Percentiles rank a stretch among this genome's conserved stretches.
These are phyloP conservation scores for Pristis pectinata DNA, from an alignment of 2,797 vertebrate species.

Conservation along the genomic window DNA sequence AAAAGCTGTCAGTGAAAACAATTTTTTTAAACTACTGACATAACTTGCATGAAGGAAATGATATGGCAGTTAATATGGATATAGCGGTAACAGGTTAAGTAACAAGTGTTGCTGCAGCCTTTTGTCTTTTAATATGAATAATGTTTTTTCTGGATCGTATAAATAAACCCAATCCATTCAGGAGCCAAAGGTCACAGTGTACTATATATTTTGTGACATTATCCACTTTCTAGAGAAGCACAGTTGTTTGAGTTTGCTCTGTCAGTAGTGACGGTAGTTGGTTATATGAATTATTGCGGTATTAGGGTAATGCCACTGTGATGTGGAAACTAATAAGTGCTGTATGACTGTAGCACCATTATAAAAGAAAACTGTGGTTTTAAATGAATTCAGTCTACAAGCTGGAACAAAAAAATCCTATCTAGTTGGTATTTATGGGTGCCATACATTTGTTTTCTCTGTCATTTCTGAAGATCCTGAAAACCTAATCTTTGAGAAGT, in stretches of 20 bases:
- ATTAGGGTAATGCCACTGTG: background rate
- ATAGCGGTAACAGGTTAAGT: background rate
- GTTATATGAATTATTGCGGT: background rate
- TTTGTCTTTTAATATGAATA: slow-evolving; percentile 35
- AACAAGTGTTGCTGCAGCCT: background rate
- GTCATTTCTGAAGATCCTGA: slow-evolving; percentile 54
- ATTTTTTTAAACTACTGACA: background rate
- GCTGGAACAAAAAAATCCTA: background rate
- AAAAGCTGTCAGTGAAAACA: slow-evolving; percentile 42
- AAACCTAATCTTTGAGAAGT: slow-evolving; percentile 63
- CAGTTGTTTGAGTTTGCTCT: background rate
- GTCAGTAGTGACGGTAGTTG: background rate
- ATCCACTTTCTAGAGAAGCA: background rate
- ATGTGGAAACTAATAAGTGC: background rate
- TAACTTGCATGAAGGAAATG: slow-evolving; percentile 1
- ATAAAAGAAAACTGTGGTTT: background rate
- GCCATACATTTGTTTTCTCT: slow-evolving; percentile 50
- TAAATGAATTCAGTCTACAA: slow-evolving; percentile 27
- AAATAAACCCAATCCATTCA: background rate
- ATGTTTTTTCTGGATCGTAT: background rate
- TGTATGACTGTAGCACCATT: background rate
- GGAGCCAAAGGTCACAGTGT: background rate
- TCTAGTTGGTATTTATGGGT: slow-evolving; percentile 36
- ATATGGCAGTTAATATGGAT: slow-evolving; percentile 1
- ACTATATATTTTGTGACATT: slow-evolving; percentile 20